These are phyloP conservation scores for Ephialtes manifestator DNA, from an alignment of 2,888 invertebrate species.

Conservation along the genomic window DNA sequence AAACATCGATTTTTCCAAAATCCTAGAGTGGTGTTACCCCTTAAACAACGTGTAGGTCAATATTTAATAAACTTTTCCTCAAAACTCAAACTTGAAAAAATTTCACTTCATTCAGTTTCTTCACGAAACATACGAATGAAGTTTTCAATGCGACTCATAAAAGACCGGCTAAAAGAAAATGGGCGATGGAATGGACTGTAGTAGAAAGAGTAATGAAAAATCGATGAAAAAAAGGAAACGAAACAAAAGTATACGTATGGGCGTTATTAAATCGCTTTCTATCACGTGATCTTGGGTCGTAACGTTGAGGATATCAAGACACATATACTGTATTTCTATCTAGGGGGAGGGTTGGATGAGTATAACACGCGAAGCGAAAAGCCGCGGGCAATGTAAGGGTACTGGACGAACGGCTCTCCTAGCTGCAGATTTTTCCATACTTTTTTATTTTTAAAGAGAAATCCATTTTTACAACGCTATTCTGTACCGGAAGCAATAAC, in stretches of 20 bases:
- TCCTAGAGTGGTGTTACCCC: too few species aligned
- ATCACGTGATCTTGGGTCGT: slow-evolving; percentile 33
- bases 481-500: slow-evolving; percentile 63
- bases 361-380: slow-evolving; percentile 40
- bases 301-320: slow-evolving; percentile 25
- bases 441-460: slow-evolving; percentile 38
- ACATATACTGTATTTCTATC: slow-evolving; percentile 39
- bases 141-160: background rate
- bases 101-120: background rate
- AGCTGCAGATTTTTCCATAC: slow-evolving; percentile 27
- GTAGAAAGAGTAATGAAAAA: slow-evolving; percentile 24
- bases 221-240: slow-evolving; percentile 33
- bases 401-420: slow-evolving; percentile 1
- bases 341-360: slow-evolving; percentile 33
- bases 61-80: background rate
- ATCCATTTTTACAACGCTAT: slow-evolving; percentile 62
- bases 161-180: background rate
- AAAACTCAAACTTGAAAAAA: background rate
- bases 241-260: slow-evolving; percentile 8
- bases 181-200: background rate
- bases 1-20: too few species aligned
- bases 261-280: slow-evolving; percentile 39
- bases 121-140: background rate
- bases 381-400: slow-evolving; percentile 22
- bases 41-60: background rate